Base-by-base conservation (phyloP, 2,113 vertebrate species). In the Lophius piscatorius region DNA sequence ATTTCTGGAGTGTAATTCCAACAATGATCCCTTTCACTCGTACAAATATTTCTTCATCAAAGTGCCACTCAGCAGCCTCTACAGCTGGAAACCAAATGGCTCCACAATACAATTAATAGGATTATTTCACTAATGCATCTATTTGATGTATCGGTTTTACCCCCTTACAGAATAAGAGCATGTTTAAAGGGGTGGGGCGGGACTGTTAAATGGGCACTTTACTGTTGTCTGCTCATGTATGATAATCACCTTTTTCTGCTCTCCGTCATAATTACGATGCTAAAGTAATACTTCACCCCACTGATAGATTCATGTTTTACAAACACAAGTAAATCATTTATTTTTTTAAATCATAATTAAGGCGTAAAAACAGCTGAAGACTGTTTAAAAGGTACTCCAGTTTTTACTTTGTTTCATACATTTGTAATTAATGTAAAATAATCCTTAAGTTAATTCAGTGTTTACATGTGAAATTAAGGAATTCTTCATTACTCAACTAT, bases 101-200 rank as follows among this genome's bases (percentile, higher is more conserved):
- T 60, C 46, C 61, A 52, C 56, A 51, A 34, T 56, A 42, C 50
- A 39, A 52, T 73, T 67, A 77, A 75, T 68, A 61, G 29, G 41
- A 70, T 63, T 59, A 47, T 66, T 55, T 35, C 62, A 66, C 56
- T 72, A 63, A 81, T 75, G 65, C 55, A 70, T 67, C 66, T 49
- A 63, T 74, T 72, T 67, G 16, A 41, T 33, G n/a, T 31, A 46
- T 74, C 56, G 20, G 47, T 68, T 63, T 54, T 49, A 28, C 26
- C 18, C 54, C 48, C 51, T 70, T 33, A 39, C n/a, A 23, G 18
- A 16, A 51, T 55, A 51, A 72, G 42, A 55, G 50, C 21, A 3
- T 40, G 64, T 79, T 62, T 51, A 23, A 48, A 66, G 36, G 44
- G 39, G 13, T 4, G 31, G 18, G 34, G 14, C 34, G 6, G 1